A percentile compares a stretch with the other conserved stretches of the same genome.
phyloP scores from a whole-genome alignment of 2,888 invertebrate species.

The Creontiades dilutus region DNA sequence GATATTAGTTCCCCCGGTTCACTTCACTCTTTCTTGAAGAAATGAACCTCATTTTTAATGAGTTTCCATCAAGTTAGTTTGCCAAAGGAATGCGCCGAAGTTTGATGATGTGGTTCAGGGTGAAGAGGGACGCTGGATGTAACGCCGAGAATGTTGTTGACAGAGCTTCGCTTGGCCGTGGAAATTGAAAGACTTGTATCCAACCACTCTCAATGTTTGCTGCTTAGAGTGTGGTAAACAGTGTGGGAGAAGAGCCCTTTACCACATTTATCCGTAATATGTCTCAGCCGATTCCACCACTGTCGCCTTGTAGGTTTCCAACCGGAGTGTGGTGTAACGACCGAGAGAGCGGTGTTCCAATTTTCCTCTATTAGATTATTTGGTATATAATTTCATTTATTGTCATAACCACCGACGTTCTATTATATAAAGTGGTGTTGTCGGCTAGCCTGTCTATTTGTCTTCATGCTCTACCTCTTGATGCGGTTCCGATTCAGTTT shows the following conservation, averaged over 20 bases:
- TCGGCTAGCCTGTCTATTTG: too few relatives aligned
- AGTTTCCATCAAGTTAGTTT: background rate
- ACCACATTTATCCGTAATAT: constrained; percentile 5
- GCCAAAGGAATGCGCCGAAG: background rate
- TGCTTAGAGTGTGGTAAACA: constrained; percentile 36
- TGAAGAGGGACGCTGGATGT: background rate
- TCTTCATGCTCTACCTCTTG: too few relatives aligned
- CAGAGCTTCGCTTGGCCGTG: constrained; percentile 14
- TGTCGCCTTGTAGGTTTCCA: too few relatives aligned
- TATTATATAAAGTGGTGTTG: too few relatives aligned
- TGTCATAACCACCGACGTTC: too few relatives aligned
- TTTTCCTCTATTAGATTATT: too few relatives aligned
- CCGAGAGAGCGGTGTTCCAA: too few relatives aligned
- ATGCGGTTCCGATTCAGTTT: too few relatives aligned
- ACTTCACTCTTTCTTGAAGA: background rate
- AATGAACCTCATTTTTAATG: constrained; percentile 19
- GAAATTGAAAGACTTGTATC: constrained; percentile 22
- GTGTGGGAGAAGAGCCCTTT: background rate
- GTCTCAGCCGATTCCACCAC: background rate
- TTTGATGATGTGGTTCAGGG: background rate
- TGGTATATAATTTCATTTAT: too few relatives aligned
- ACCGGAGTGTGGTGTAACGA: too few relatives aligned
- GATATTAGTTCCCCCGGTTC: background rate
- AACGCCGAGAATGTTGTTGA: constrained; percentile 24
- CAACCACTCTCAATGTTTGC: constrained; percentile 39